Conservation (phyloP, 1,140 invertebrate genomes). For the Drosophila melanica region DNA sequence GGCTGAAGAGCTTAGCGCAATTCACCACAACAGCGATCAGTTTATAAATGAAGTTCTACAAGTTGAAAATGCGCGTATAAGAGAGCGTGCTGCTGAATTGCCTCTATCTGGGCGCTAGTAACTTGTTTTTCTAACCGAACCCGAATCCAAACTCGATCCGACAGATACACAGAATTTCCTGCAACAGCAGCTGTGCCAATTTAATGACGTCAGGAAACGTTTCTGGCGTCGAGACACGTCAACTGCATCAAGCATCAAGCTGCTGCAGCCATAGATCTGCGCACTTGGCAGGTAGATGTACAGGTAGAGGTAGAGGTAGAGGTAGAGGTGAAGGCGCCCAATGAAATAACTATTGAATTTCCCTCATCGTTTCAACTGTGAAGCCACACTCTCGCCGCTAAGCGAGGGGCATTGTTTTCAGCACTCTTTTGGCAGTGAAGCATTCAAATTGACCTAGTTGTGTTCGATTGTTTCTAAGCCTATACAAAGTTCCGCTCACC, state of each 20-base stretch:
- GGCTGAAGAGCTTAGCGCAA: conserved; percentile 31
- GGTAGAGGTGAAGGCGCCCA: background rate
- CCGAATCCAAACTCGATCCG: conserved; percentile 11
- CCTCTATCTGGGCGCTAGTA: conserved; percentile 16
- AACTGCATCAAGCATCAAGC: background rate
- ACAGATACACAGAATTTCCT: conserved; percentile 78
- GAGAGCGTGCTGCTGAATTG: conserved; percentile 37
- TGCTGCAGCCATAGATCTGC: conserved; percentile 49
- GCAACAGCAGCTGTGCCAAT: conserved; percentile 46
- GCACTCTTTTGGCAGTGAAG: conserved; percentile 69
- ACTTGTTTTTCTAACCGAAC: conserved; percentile 55
- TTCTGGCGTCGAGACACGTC: background rate
- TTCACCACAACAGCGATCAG: conserved; percentile 44
- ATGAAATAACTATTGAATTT: conserved; percentile 28
- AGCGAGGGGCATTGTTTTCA: conserved; percentile 33
- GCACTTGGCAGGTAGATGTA: conserved; percentile 14
- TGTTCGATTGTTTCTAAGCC: conserved; percentile 67
- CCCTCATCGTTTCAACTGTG: conserved; percentile 9
- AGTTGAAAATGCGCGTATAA: conserved; percentile 49
- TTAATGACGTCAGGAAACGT: conserved; percentile 39
- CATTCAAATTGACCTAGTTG: conserved; percentile 77
- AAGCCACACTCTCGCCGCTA: conserved; percentile 10
- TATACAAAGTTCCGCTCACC: conserved; percentile 4
- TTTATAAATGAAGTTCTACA: conserved; percentile 16
- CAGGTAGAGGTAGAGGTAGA: background rate